phyloP scores from a whole-genome alignment of 2,797 vertebrate genomes.

The Harpagifer antarcticus region DNA sequence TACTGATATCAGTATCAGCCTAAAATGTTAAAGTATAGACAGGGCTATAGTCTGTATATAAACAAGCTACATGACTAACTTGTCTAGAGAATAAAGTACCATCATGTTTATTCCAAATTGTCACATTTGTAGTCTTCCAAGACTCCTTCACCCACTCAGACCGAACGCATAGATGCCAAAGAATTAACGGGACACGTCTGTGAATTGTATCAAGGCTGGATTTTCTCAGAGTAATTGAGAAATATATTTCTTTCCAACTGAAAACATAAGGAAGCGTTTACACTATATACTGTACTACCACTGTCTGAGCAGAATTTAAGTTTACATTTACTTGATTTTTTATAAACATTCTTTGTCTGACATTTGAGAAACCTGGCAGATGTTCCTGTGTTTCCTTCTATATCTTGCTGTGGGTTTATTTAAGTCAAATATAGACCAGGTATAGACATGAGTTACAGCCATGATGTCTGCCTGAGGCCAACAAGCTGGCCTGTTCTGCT shows the following conservation, averaged over 20 bases:
- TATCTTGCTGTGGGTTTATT: constrained; percentile 42
- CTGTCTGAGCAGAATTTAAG: constrained; percentile 14
- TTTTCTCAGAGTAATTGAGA: not conserved
- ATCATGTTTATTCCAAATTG: not conserved
- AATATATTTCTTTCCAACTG: constrained; percentile 20
- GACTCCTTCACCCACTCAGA: constrained; percentile 12
- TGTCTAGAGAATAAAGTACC: not conserved
- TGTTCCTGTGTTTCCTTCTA: constrained; percentile 30
- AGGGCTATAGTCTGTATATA: not conserved
- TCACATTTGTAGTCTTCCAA: not conserved
- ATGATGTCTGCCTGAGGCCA: constrained; percentile 40
- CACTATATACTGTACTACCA: not conserved
- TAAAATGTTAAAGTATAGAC: not conserved
- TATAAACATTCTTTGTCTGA: constrained; percentile 44
- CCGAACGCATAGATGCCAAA: constrained; percentile 1
- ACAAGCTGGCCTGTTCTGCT: constrained; percentile 56
- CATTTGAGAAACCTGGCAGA: constrained; percentile 39
- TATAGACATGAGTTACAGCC: constrained; percentile 41
- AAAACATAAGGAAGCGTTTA: constrained; percentile 50
- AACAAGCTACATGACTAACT: not conserved
- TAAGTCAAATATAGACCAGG: constrained; percentile 45
- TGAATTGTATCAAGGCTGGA: constrained; percentile 2
- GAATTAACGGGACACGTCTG: not conserved
- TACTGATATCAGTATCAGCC: not conserved
- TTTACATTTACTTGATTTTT: constrained; percentile 39